phyloP scores from a whole-genome alignment of 2,797 vertebrate species.

The Artibeus jamaicensis region DNA sequence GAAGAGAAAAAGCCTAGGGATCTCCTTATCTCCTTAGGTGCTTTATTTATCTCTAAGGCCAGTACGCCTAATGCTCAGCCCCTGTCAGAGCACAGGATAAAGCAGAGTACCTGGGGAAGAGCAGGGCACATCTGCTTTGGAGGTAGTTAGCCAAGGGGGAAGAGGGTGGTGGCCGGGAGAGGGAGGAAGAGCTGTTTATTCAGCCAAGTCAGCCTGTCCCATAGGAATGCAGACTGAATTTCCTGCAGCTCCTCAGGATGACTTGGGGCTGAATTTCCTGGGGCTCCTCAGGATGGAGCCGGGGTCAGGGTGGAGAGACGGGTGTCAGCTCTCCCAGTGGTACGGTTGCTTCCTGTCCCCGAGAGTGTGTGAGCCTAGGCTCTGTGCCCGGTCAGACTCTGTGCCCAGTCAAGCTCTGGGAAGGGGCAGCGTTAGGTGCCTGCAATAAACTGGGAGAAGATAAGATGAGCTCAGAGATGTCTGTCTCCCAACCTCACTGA shows the following conservation, averaged over 20 bases:
- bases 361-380: background rate
- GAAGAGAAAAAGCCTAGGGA: background rate
- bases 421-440: background rate
- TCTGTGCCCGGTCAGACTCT: background rate
- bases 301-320: background rate
- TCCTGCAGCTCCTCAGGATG: no score
- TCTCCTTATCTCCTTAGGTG: constrained; percentile 20
- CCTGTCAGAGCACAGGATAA: background rate
- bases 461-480: background rate
- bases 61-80: background rate
- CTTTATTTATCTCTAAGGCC: constrained; percentile 52
- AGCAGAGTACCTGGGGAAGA: background rate
- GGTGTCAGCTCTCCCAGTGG: background rate
- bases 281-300: no score
- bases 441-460: background rate
- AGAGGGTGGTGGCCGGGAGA: background rate
- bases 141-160: background rate
- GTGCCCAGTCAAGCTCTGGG: background rate
- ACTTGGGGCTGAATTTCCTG: no score
- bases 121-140: background rate
- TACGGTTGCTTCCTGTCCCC: background rate
- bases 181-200: background rate
- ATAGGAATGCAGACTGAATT: background rate
- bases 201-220: background rate
- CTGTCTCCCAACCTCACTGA: background rate